Percentiles rank a stretch among this genome's conserved stretches.
Evolutionary conservation across 2,797 vertebrate species (phyloP).

Genomic region (Caiman crocodilus): DNA sequence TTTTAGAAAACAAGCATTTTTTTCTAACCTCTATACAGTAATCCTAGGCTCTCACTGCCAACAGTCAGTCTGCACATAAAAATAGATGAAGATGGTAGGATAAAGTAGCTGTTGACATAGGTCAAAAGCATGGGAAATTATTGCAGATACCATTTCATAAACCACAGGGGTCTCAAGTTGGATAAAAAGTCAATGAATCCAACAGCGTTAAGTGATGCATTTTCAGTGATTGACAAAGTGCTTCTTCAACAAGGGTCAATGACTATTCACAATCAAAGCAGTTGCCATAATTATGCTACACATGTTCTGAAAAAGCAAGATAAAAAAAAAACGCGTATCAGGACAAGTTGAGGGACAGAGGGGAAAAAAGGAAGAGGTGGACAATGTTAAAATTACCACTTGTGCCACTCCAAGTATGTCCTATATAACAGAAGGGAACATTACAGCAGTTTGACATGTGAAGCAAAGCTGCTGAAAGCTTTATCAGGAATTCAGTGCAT

Average conservation of each 20-base stretch:
- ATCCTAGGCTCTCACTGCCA: conserved; percentile 3
- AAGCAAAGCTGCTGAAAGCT: not conserved
- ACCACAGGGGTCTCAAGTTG: not conserved
- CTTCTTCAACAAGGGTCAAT: conserved; percentile 11
- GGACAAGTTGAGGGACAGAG: not conserved
- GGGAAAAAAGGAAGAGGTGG: conserved; percentile 4
- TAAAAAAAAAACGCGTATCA: conserved; percentile 18
- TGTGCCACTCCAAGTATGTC: not conserved
- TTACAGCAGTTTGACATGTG: not conserved
- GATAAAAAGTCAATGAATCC: conserved; percentile 21
- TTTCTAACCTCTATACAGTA: not conserved
- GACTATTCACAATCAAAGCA: conserved; percentile 43
- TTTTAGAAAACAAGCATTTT: not conserved
- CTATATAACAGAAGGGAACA: not conserved
- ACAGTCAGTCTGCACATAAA: conserved; percentile 12
- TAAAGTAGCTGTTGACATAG: conserved; percentile 33
- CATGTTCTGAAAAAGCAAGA: not conserved
- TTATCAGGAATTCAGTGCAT: not conserved
- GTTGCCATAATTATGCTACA: conserved; percentile 20
- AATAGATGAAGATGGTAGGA: not conserved
- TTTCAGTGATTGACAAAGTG: conserved; percentile 26
- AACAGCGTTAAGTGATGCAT: not conserved
- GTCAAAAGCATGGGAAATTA: conserved; percentile 23
- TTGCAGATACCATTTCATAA: conserved; percentile 34
- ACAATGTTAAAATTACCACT: conserved; percentile 32